Percentiles rank a stretch among this genome's conserved stretches.
These are phyloP conservation scores for Pentamera pediparva DNA, from an alignment of 53 echinoderm and acorn worm genomes.

Conservation along the genomic window DNA sequence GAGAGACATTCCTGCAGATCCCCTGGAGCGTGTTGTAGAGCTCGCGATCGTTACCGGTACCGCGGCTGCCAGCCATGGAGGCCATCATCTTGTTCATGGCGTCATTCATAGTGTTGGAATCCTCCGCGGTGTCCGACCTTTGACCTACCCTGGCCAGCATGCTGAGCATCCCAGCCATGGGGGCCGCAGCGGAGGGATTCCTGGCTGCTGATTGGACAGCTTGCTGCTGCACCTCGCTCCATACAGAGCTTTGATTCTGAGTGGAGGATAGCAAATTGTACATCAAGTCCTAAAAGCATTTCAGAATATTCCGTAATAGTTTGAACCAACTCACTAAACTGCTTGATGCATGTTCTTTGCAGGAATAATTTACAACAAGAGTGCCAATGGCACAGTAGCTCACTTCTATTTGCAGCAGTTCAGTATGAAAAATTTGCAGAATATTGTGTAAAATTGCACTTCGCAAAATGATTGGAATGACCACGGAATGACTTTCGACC, in stretches of 20 bases:
- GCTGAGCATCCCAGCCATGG: slow-evolving; percentile 49
- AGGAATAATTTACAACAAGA: too few species aligned
- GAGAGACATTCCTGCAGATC: slow-evolving; percentile 67
- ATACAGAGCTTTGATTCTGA: slow-evolving; percentile 59
- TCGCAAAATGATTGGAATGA: too few species aligned
- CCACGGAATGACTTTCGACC: too few species aligned
- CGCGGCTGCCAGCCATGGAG: slow-evolving; percentile 29
- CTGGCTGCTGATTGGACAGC: slow-evolving; percentile 19
- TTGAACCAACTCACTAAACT: too few species aligned
- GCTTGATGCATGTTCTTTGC: too few species aligned
- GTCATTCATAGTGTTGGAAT: slow-evolving; percentile 16
- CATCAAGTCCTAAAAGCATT: neutral
- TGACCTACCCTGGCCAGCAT: slow-evolving; percentile 37
- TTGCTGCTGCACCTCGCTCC: slow-evolving; percentile 61
- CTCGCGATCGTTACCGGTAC: slow-evolving; percentile 11
- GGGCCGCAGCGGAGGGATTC: slow-evolving; percentile 24
- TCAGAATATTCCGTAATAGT: too few species aligned
- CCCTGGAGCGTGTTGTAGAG: slow-evolving; percentile 56
- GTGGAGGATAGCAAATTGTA: neutral
- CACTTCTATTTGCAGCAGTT: neutral
- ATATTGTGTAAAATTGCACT: too few species aligned
- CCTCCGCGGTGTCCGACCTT: neutral
- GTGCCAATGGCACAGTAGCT: too few species aligned
- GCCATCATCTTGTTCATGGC: slow-evolving; percentile 48
- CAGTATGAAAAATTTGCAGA: neutral